Base-by-base conservation (phyloP, 2,797 vertebrate species). In the Muraenolepis orangiensis region DNA sequence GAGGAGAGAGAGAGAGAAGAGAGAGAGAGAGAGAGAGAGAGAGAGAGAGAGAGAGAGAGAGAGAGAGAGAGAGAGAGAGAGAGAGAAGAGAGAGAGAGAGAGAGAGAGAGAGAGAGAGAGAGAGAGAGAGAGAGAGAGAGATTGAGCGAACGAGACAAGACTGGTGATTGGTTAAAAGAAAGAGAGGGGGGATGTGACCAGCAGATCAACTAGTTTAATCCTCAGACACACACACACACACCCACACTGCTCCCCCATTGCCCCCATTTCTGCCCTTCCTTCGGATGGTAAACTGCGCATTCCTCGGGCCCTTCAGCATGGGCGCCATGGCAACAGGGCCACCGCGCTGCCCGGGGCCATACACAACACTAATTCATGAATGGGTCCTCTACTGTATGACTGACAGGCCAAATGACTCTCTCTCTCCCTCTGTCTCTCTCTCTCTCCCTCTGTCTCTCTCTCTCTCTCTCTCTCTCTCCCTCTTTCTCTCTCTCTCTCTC, bases 341-440 rank as follows among this genome's bases (percentile, higher is more conserved):
- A 89, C 79, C 81, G 83, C 82, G 81, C 82, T 77, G 90, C 90
- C 89, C 87, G 74, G 80, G 89, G 91, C 90, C 91, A 11, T 87
- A 90, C 90, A 91, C 88, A 89, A 86, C 84, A 87, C 89, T 90
- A 90, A 92, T 91, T 92, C 90, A 92, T 92, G 89, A 92, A 86
- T 90, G 87, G 85, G 90, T 87, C 75, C 87, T 90, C 80, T 90
- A 92, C 91, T 92, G 91, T 92, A 91, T 90, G 85, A 82, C 87
- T 87, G 82, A 86, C 86, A 67, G 87, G 87, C 90, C 87, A 83
- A 81, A 66, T 80, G 83, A 81, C 87, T 75, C 84, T 42, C 84
- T 18, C 70, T 6, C 28, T 16, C 70, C 11, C 70, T 18, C 70
- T 26, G 23, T 4, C 69, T 26, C 69, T 12, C n/a, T n/a, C n/a